Evolutionary conservation across 2,888 invertebrate species (phyloP), one percentile per base, ranked within the genome.

Genomic region (Trachelus iudaicus): DNA sequence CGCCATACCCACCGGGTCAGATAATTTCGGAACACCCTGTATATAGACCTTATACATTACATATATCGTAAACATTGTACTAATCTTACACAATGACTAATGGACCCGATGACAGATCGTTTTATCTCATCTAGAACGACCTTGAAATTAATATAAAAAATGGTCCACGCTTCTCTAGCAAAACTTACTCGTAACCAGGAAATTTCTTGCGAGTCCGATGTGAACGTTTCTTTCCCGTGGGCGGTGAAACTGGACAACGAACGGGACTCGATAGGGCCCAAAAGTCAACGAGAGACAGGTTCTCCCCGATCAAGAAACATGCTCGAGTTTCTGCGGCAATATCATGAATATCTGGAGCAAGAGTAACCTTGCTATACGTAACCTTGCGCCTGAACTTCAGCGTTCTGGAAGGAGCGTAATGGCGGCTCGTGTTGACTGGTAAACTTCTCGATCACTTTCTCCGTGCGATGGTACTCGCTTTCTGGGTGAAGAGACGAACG

Each of bases 351-450:
- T 85, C 84, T 86, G 81, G 84, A 87, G 82, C 85, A 84, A 78
- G 78, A 81, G 75, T 82, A 89, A 90, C 90, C 90, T 90, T 90
- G 89, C 86, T 83, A 37, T 74, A 81, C 86, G 85, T 90, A 90
- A 90, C 90, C 89, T 90, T 90, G 90, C 86, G 85, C 84, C 73
- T 89, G 89, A 90, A 90, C 88, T 89, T 89, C 85, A 83, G 75
- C 82, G 81, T 81, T 75, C 75, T 83, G 78, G 79, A 79, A 37
- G 30, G 69, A 31, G 69, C 75, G 76, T 35, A 69, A 76, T 77
- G 82, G 76, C 78, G 69, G 75, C 9, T 74, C 35, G 35, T 12
- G 34, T 33, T 23, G 71, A 4, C 31, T 34, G 71, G 23, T 13
- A 71, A 34, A 71, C 79, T 82, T 83, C 86, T 83, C 88, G 89